These are phyloP conservation scores for Ephydatia muelleri DNA, from an alignment of 37 sponge, comb jelly and placozoan species.

Conservation along the genomic window DNA sequence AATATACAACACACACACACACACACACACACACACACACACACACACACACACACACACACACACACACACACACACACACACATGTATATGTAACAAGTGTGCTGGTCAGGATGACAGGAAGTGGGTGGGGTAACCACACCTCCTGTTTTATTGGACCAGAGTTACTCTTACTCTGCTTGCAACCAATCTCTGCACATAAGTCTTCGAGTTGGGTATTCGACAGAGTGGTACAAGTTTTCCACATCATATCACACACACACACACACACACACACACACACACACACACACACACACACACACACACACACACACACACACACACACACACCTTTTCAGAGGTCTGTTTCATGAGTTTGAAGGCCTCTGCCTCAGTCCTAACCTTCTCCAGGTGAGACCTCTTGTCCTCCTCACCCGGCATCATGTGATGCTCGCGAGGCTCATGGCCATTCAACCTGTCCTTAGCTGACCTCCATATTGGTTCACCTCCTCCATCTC, in stretches of 20 bases:
- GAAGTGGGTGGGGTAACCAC: slow-evolving; percentile 1
- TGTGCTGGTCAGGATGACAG: not conserved
- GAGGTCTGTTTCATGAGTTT: slow-evolving; percentile 37
- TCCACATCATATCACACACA: not conserved
- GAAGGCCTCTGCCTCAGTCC: slow-evolving; percentile 56
- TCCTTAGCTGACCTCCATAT: slow-evolving; percentile 71
- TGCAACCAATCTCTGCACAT: not conserved
- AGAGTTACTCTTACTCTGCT: not conserved
- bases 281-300: too few species aligned
- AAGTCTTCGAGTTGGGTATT: not conserved
- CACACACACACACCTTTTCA: not conserved
- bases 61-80: too few species aligned
- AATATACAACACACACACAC: too few species aligned
- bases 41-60: too few species aligned
- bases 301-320: not conserved
- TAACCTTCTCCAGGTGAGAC: slow-evolving; percentile 63
- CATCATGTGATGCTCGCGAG: not conserved
- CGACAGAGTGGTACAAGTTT: not conserved
- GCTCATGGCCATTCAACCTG: slow-evolving; percentile 32
- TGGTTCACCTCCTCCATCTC: slow-evolving; percentile 79
- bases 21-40: too few species aligned
- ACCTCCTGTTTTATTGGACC: slow-evolving; percentile 1
- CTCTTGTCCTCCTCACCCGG: slow-evolving; percentile 25
- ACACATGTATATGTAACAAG: too few species aligned
- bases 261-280: too few species aligned